phyloP scores from a whole-genome alignment of 2,888 invertebrate genomes.

The Chrysolina oricalcia region DNA sequence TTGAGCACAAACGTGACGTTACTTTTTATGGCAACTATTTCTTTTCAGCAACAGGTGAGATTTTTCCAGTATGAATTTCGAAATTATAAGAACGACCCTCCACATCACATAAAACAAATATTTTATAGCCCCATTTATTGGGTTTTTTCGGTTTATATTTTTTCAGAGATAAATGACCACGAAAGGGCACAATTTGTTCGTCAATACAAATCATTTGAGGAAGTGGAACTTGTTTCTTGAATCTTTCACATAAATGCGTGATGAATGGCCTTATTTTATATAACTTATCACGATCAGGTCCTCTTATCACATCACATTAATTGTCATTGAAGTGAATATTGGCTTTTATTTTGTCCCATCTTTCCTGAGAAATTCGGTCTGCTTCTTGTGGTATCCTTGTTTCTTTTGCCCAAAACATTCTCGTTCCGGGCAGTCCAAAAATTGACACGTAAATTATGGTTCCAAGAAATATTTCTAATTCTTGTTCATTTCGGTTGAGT shows the following conservation, averaged over 20 bases:
- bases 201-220: constrained; percentile 13
- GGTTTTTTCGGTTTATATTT: constrained; percentile 1
- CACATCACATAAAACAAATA: constrained; percentile 8
- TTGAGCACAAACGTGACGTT: too few species aligned
- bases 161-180: not conserved
- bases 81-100: constrained; percentile 2
- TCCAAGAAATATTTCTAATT: constrained; percentile 34
- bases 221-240: constrained; percentile 3
- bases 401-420: constrained; percentile 30
- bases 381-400: constrained; percentile 1
- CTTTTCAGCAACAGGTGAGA: constrained; percentile 7
- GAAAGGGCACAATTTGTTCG: constrained; percentile 8
- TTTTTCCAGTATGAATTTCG: constrained; percentile 14
- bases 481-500: constrained; percentile 1
- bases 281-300: not conserved
- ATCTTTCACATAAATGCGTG: not conserved
- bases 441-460: constrained; percentile 39
- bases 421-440: constrained; percentile 30
- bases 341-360: constrained; percentile 18
- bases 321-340: constrained; percentile 16
- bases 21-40: too few species aligned
- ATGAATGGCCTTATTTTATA: constrained; percentile 21
- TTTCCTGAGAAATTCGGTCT: constrained; percentile 11
- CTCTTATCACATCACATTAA: not conserved
- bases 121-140: constrained; percentile 5